phyloP scores from a whole-genome alignment of 2,888 invertebrate genomes.

The Boloria selene region DNA sequence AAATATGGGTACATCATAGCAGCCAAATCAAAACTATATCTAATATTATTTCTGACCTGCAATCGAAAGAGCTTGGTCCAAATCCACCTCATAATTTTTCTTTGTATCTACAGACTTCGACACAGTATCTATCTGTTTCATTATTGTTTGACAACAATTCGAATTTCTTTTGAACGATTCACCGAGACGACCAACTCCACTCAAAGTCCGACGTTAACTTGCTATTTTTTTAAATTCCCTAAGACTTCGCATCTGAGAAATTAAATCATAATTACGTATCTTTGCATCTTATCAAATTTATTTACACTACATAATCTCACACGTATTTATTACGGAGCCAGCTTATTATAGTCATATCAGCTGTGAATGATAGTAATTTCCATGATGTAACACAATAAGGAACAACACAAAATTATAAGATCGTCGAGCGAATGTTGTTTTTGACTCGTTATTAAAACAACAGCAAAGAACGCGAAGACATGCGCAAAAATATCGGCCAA shows the following conservation, averaged over 20 bases:
- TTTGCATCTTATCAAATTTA: slow-evolving; percentile 5
- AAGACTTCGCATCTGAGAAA: slow-evolving; percentile 2
- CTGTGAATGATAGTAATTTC: slow-evolving; percentile 5
- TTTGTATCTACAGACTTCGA: slow-evolving; percentile 51
- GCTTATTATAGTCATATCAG: too few species aligned
- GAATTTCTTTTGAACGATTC: background rate
- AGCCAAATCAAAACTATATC: too few species aligned
- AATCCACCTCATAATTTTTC: slow-evolving; percentile 50
- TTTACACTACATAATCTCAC: slow-evolving; percentile 1
- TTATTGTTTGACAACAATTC: slow-evolving; percentile 26
- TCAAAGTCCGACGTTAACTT: slow-evolving; percentile 2
- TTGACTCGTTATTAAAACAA: background rate
- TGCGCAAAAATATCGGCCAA: slow-evolving; percentile 25
- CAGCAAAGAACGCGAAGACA: slow-evolving; percentile 2
- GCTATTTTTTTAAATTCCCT: background rate
- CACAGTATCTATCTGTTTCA: slow-evolving; percentile 51
- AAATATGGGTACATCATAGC: too few species aligned
- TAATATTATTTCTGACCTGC: slow-evolving; percentile 46
- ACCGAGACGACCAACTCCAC: slow-evolving; percentile 23
- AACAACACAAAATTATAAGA: background rate
- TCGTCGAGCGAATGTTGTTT: background rate
- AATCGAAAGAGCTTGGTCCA: slow-evolving; percentile 62
- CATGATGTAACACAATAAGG: too few species aligned
- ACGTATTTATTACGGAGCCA: background rate
- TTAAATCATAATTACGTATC: background rate